These are phyloP conservation scores for Siniperca knerii DNA, from an alignment of 2,113 vertebrate species.

Conservation along the genomic window DNA sequence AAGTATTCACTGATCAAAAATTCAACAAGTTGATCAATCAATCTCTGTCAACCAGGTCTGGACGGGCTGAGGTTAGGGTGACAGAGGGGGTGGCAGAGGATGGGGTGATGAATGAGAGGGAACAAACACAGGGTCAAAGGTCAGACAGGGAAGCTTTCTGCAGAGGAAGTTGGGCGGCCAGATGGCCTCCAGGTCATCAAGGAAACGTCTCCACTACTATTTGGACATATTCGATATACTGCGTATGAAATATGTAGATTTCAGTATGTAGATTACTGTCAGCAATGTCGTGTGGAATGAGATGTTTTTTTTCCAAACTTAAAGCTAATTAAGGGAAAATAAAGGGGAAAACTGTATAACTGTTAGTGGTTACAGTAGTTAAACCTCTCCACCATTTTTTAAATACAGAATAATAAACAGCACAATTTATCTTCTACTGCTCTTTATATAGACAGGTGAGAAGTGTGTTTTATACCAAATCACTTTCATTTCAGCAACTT, in stretches of 20 bases:
- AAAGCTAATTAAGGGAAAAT: neutral
- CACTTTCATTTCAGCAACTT: neutral
- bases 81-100: conserved; percentile 71
- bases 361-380: too few relatives aligned
- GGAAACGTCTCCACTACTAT: conserved; percentile 27
- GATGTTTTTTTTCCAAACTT: neutral
- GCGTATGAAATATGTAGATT: neutral
- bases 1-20: conserved; percentile 74
- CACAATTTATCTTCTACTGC: neutral
- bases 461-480: neutral
- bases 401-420: neutral
- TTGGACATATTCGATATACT: neutral
- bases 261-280: neutral
- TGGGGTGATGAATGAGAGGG: conserved; percentile 85
- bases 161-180: conserved; percentile 63
- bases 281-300: neutral
- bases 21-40: conserved; percentile 84
- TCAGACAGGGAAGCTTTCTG: conserved; percentile 74
- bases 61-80: conserved; percentile 50
- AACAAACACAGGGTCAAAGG: conserved; percentile 85
- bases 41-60: conserved; percentile 73
- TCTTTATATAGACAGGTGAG: neutral
- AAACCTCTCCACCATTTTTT: neutral
- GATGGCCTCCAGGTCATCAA: conserved; percentile 45
- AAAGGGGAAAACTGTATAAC: neutral